A percentile compares a stretch with the other conserved stretches of the same genome.
Evolutionary conservation across 1,140 invertebrate species (phyloP).

Genomic region (Bombus breviceps): DNA sequence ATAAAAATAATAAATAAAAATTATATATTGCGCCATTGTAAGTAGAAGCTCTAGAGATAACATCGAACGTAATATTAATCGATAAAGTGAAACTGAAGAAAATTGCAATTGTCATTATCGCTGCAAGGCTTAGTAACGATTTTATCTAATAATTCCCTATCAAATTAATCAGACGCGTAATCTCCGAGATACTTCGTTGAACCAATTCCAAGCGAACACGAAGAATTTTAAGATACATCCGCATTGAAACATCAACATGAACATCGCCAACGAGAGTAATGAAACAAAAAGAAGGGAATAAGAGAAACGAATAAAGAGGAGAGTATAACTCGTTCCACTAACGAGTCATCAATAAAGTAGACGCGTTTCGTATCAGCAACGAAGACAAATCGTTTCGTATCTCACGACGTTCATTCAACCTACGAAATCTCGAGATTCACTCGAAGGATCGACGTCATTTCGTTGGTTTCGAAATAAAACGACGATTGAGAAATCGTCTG

Average conservation of each 20-base stretch:
- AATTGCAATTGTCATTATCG: background rate
- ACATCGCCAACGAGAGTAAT: background rate
- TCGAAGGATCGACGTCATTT: background rate
- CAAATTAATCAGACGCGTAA: background rate
- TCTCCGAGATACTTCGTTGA: background rate
- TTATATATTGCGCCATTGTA: background rate
- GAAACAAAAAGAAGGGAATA: background rate
- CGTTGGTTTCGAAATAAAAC: background rate
- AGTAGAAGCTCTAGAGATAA: background rate
- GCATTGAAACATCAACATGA: background rate
- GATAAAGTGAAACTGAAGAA: background rate
- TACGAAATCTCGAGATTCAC: background rate
- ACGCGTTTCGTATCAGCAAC: background rate
- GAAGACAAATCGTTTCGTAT: conserved; percentile 17
- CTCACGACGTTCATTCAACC: background rate
- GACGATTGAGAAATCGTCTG: background rate
- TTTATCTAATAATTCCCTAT: background rate
- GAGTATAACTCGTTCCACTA: background rate
- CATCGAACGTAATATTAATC: background rate
- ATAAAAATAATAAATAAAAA: background rate
- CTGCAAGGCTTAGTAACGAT: background rate
- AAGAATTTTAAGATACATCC: no score
- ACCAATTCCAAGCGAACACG: background rate
- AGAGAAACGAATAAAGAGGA: background rate
- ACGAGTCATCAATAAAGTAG: background rate